These are phyloP conservation scores for Paramuricea clavata DNA, from an alignment of 92 coral and sea anemone species.

Conservation along the genomic window DNA sequence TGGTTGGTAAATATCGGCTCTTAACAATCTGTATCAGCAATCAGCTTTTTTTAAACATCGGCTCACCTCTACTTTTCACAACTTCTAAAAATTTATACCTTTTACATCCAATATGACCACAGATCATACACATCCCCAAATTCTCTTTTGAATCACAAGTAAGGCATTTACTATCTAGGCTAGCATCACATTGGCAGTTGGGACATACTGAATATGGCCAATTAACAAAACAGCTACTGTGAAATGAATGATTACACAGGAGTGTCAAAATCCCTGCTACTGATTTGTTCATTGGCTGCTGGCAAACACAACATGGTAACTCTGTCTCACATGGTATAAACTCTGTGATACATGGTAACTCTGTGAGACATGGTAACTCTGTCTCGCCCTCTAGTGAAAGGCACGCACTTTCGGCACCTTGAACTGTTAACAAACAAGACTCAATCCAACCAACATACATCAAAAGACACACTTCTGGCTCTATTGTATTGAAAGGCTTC, in stretches of 20 bases:
- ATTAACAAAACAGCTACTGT: slow-evolving; percentile 93
- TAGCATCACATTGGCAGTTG: slow-evolving; percentile 89
- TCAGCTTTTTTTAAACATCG: no score
- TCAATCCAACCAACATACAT: slow-evolving; percentile 93
- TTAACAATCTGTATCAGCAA: no score
- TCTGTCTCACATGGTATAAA: no score
- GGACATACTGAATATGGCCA: slow-evolving; percentile 99
- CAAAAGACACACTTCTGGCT: slow-evolving; percentile 95
- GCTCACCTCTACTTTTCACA: no score
- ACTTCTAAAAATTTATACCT: no score
- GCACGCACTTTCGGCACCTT: slow-evolving; percentile 92
- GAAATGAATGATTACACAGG: slow-evolving; percentile 97
- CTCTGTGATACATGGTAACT: no score
- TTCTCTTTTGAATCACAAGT: slow-evolving; percentile 95
- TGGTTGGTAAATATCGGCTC: no score
- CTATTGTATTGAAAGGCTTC: slow-evolving; percentile 85
- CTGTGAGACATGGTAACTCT: slow-evolving; percentile 97
- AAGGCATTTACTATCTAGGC: slow-evolving; percentile 88
- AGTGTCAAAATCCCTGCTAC: slow-evolving; percentile 97
- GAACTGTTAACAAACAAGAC: no score
- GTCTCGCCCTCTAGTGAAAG: slow-evolving; percentile 88
- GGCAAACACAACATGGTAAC: no score
- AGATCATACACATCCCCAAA: slow-evolving; percentile 95
- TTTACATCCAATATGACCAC: slow-evolving; percentile 97
- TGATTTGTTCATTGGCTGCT: slow-evolving; percentile 97